Percentiles rank a stretch among this genome's conserved stretches.
Evolutionary conservation across 2,888 invertebrate genomes (phyloP).

Genomic region (Oscheius sp.): DNA sequence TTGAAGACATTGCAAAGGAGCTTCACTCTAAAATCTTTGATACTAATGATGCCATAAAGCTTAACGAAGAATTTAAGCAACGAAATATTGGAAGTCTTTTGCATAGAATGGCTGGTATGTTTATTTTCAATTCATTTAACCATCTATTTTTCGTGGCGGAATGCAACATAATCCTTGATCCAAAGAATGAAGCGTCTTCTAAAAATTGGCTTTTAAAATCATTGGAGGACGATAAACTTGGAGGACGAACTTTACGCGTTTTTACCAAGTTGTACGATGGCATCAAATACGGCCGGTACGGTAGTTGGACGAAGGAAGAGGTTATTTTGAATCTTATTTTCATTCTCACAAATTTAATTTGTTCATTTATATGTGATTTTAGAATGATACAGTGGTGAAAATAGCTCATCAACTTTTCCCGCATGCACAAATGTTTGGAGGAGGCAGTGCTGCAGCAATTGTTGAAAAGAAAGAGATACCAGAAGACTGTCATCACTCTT

Average conservation of each 20-base stretch:
- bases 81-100: constrained; percentile 78
- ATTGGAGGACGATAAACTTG: constrained; percentile 39
- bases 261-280: constrained; percentile 52
- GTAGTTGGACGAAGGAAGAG: constrained; percentile 56
- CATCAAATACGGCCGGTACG: constrained; percentile 54
- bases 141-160: constrained; percentile 46
- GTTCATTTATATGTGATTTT: neutral
- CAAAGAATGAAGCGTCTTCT: constrained; percentile 27
- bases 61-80: constrained; percentile 80
- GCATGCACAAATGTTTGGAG: constrained; percentile 47
- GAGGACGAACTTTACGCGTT: constrained; percentile 40
- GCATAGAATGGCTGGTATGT: constrained; percentile 80
- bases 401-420: constrained; percentile 45
- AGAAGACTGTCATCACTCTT: constrained; percentile 35
- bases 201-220: constrained; percentile 52
- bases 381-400: constrained; percentile 33
- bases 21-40: constrained; percentile 72
- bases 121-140: neutral
- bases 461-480: constrained; percentile 19
- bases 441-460: constrained; percentile 36
- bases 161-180: constrained; percentile 33
- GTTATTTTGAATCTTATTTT: constrained; percentile 26
- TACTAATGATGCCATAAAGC: constrained; percentile 75
- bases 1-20: constrained; percentile 66
- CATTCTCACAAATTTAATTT: neutral